phyloP scores from a whole-genome alignment of 2,797 vertebrate species.

The Squalus acanthias region DNA sequence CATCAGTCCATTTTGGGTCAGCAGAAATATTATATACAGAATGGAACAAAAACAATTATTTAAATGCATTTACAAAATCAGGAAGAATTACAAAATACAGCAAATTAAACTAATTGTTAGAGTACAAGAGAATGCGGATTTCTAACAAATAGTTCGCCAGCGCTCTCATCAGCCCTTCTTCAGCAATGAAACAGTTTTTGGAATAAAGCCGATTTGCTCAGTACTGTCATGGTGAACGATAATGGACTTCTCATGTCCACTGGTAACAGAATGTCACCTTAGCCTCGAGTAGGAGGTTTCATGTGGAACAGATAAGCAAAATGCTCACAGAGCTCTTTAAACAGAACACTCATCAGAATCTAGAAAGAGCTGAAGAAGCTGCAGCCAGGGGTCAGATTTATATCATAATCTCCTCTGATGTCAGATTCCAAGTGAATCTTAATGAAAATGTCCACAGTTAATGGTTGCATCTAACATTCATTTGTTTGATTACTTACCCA shows the following conservation, averaged over 20 bases:
- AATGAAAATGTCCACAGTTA: background rate
- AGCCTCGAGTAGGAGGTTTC: background rate
- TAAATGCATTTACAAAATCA: background rate
- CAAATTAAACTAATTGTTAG: background rate
- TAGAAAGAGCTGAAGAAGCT: background rate
- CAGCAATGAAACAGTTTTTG: background rate
- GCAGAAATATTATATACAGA: background rate
- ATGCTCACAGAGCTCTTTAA: background rate
- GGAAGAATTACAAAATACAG: background rate
- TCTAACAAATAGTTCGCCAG: background rate
- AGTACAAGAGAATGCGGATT: background rate
- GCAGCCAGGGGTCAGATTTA: background rate
- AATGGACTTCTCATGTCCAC: background rate
- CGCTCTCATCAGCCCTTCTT: background rate
- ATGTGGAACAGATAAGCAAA: background rate
- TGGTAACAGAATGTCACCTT: background rate
- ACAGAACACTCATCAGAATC: background rate
- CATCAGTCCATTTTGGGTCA: background rate
- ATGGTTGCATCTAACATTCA: background rate
- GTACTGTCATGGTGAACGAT: background rate
- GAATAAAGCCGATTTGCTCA: background rate
- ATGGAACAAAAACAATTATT: background rate
- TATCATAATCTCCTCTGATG: background rate
- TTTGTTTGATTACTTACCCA: background rate
- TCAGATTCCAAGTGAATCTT: background rate